Base-by-base conservation (phyloP, 2,797 vertebrate genomes). In the Mormyrus proboscirostris region DNA sequence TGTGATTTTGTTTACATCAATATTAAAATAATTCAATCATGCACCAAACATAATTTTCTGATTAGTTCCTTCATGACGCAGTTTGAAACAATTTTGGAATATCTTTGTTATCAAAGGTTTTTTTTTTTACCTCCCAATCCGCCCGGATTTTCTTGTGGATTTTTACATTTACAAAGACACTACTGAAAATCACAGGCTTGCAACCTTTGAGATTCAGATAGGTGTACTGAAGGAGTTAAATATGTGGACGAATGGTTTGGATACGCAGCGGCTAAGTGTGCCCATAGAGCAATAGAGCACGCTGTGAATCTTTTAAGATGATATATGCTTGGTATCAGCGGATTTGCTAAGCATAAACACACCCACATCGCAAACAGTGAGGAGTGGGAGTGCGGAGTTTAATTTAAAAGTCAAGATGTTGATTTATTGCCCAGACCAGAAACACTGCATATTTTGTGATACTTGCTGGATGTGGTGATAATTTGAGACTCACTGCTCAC, bases 141-240 rank as follows among this genome's bases (percentile, higher is more conserved):
- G 19, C 9, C 44, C n/a, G n/a, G n/a, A 22, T 84, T 44, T 84
- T 84, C 82, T 50, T n/a, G n/a, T 22, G 47, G 9, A 50, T 84
- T 84, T 9, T 12, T 10, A 5, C 2, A 29, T 51, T 84, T 84
- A 47, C 82, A 22, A 25, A 1, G 44, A 49, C 10, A 14, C 44
- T 2, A 50, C 4, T 50, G n/a, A 49, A 84, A 49, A 50, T 9
- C 73, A 79, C 73, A 79, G 38, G 14, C 29, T 3, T 76, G 19
- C 97, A 97, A 97, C 98, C 97, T 97, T 95, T 93, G 96, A 95
- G 9, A 53, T 82, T 83, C 47, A 79, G 22, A n/a, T 88, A 55
- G 82, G 92, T 92, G 92, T 92, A 92, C 90, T 51, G 90, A 88
- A 89, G 89, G 92, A 90, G 90, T 91, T 33, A 1, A 1, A 89